A percentile compares a stretch with the other conserved stretches of the same genome.
Evolutionary conservation across 2,797 vertebrate genomes (phyloP).

Genomic region (Onychomys arenicola): DNA sequence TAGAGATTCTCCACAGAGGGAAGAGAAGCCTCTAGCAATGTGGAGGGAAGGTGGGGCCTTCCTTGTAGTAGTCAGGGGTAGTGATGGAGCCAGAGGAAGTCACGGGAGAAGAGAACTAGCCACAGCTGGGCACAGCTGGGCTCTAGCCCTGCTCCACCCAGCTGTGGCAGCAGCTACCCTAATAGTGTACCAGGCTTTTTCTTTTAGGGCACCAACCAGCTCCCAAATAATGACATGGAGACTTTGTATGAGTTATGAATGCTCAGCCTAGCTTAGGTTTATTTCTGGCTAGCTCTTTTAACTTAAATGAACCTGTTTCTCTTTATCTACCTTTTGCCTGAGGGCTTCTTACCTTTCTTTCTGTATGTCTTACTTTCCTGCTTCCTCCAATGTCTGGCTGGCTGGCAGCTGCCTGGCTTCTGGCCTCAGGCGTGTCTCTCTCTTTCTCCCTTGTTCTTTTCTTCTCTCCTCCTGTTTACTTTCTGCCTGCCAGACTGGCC

Average conservation of each 20-base stretch:
- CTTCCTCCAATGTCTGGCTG: neutral
- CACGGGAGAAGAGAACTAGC: neutral
- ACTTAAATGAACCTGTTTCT: neutral
- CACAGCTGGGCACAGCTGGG: neutral
- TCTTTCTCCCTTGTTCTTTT: neutral
- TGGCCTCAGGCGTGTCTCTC: neutral
- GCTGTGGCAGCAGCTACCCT: neutral
- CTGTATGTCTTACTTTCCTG: neutral
- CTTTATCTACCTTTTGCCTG: neutral
- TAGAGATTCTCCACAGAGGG: conserved; percentile 18
- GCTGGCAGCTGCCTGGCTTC: neutral
- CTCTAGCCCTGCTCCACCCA: neutral
- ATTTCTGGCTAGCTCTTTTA: neutral
- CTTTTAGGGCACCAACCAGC: neutral
- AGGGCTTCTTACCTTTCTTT: neutral
- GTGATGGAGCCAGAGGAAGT: neutral
- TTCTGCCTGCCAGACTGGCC: neutral
- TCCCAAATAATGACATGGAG: neutral
- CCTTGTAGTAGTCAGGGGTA: neutral
- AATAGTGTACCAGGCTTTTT: neutral
- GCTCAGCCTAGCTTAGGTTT: neutral
- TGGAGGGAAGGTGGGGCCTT: neutral
- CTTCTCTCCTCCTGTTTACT: neutral
- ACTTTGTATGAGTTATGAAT: neutral
- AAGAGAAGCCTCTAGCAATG: conserved; percentile 35